Evolutionary conservation across 2,113 vertebrate genomes (phyloP), one percentile per base, ranked within the genome.

Genomic region (Saccopteryx leptura): DNA sequence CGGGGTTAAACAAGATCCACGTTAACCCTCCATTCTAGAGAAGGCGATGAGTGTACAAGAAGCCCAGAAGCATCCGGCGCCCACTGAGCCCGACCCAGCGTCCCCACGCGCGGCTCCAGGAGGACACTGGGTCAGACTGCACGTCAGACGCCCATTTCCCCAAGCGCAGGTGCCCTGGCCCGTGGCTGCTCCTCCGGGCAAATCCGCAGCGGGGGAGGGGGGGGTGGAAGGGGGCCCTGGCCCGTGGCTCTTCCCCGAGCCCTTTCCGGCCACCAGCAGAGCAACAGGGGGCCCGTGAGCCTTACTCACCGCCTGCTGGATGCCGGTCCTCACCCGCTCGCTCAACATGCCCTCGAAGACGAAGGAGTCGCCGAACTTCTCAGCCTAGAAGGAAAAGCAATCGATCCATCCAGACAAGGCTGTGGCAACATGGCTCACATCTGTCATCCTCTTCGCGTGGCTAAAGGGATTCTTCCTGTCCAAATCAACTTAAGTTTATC

Each of bases 361-460:
- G 98, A 99, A 99, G 2, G 99, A 99, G 98, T 99, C 99, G 0
- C 99, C 99, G 91, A 99, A 99, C 79, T 96, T 99, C 97, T 99
- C 99, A 8, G 99, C 99, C 99, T 99, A 2, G 2, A n/a, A 74
- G 96, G 90, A 96, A 23, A 21, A 74, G 81, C 82, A 82, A 93
- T 90, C 89, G 88, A 39, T 39, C 39, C 68, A 78, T 9, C 58
- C 81, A 66, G 15, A 65, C 63, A 69, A 68, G 15, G 58, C 26
- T 68, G 61, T 15, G 23, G 14, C 15, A 8, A 52, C 0, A 0
- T 11, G 26, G 60, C 80, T 68, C 26, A 18, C 7, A 13, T 0
- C 28, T 7, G 19, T 46, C 39, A 5, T 33, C n/a, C 46, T 85
- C 86, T 48, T 31, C 58, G 26, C 9, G 2, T 46, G 5, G 24